phyloP scores from a whole-genome alignment of 2,888 invertebrate genomes.

The Drosophila flavopinicola region DNA sequence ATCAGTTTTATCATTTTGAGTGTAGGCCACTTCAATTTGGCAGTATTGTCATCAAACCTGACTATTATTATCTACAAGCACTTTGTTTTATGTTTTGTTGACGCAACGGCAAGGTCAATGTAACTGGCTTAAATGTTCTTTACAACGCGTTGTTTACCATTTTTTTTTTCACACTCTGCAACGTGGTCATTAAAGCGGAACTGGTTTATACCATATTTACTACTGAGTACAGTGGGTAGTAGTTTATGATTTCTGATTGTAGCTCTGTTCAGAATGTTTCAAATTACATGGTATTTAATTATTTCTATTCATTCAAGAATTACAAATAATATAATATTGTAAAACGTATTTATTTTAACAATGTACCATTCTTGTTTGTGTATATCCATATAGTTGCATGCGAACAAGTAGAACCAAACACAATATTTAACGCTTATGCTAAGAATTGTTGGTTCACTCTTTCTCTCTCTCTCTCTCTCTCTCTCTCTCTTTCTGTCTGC shows the following conservation, averaged over 20 bases:
- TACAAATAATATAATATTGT: too few relatives aligned
- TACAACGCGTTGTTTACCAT: constrained; percentile 47
- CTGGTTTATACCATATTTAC: constrained; percentile 28
- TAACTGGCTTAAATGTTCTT: constrained; percentile 46
- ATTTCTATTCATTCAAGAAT: too few relatives aligned
- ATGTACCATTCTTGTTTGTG: too few relatives aligned
- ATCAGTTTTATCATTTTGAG: constrained; percentile 6
- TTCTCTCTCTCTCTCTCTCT: neutral
- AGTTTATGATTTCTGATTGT: neutral
- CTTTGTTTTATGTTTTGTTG: constrained; percentile 27
- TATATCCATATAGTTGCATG: neutral
- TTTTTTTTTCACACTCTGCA: constrained; percentile 51
- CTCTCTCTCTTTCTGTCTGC: neutral
- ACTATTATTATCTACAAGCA: constrained; percentile 22
- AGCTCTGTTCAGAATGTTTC: too few relatives aligned
- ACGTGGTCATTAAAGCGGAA: constrained; percentile 54
- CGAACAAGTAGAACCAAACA: neutral
- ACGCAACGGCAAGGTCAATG: constrained; percentile 44
- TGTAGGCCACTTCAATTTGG: constrained; percentile 5
- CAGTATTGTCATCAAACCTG: constrained; percentile 18
- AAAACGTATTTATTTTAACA: too few relatives aligned
- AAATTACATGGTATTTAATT: too few relatives aligned
- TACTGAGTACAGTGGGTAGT: neutral
- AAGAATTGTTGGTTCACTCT: constrained; percentile 14
- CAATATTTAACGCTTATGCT: constrained; percentile 12